A percentile compares a stretch with the other conserved stretches of the same genome.
Evolutionary conservation across 2,888 invertebrate genomes (phyloP).

Genomic region (Ectropis crepuscularia): DNA sequence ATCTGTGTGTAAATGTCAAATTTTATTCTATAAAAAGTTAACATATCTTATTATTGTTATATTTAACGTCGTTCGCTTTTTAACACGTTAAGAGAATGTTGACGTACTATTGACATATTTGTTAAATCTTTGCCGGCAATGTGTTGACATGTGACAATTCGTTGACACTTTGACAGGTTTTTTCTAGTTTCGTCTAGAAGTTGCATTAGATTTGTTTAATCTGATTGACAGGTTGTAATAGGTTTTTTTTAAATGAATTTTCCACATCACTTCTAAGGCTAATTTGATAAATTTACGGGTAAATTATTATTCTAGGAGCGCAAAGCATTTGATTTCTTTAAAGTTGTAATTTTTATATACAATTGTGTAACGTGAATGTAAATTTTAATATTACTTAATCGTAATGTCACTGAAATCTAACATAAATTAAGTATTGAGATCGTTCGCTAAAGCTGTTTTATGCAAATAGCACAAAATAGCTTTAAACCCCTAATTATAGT

Average conservation of each 20-base stretch:
- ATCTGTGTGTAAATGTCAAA: conserved; percentile 50
- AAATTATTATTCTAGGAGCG: conserved; percentile 53
- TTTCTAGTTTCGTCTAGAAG: conserved; percentile 27
- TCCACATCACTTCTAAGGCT: conserved; percentile 46
- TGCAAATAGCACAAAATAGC: conserved; percentile 26
- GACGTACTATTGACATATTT: conserved; percentile 24
- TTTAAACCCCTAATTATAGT: conserved; percentile 10
- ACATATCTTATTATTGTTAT: conserved; percentile 69
- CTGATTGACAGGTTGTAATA: not conserved
- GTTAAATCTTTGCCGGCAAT: conserved; percentile 2
- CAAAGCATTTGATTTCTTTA: conserved; percentile 44
- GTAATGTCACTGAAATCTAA: conserved; percentile 64
- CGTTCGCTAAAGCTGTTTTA: conserved; percentile 29
- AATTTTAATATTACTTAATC: conserved; percentile 50
- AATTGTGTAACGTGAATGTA: conserved; percentile 52
- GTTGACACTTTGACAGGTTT: conserved; percentile 42
- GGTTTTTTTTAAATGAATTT: conserved; percentile 35
- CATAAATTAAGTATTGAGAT: conserved; percentile 23
- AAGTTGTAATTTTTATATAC: conserved; percentile 50
- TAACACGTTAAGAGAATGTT: conserved; percentile 32
- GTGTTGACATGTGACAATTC: not conserved
- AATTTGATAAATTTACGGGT: conserved; percentile 60
- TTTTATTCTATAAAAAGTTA: conserved; percentile 61
- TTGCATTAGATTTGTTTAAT: not conserved
- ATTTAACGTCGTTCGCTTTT: conserved; percentile 54